A percentile compares a stretch with the other conserved stretches of the same genome.
phyloP scores from a whole-genome alignment of 1,140 invertebrate genomes.

The Spodoptera litura region DNA sequence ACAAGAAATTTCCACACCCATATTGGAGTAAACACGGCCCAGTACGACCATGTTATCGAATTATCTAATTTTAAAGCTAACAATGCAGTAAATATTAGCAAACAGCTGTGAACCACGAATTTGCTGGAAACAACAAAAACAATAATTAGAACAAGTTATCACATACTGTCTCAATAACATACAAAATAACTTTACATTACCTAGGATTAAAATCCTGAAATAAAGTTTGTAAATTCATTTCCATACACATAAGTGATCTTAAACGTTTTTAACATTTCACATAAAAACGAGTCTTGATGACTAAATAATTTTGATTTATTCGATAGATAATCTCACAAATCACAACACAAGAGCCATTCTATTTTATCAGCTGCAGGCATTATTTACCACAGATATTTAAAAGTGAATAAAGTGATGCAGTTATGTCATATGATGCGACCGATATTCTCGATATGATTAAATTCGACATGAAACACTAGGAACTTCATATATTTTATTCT shows the following conservation, averaged over 20 bases:
- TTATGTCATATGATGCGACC: background rate
- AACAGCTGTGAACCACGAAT: constrained; percentile 97
- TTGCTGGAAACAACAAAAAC: constrained; percentile 90
- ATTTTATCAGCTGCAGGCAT: constrained; percentile 21
- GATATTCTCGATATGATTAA: background rate
- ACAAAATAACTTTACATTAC: constrained; percentile 83
- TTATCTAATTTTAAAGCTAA: constrained; percentile 96
- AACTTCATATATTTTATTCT: too few relatives aligned
- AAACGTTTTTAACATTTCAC: constrained; percentile 64
- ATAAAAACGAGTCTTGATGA: constrained; percentile 33
- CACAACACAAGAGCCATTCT: constrained; percentile 40
- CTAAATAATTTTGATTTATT: constrained; percentile 12
- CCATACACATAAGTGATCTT: constrained; percentile 74
- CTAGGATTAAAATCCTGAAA: constrained; percentile 97
- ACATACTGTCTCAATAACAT: constrained; percentile 42
- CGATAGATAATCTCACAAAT: constrained; percentile 32
- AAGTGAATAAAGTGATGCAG: too few relatives aligned
- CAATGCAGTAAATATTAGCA: constrained; percentile 95
- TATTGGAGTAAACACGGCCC: constrained; percentile 97
- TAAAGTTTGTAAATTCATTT: constrained; percentile 95
- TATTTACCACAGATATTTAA: background rate
- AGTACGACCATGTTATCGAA: constrained; percentile 95
- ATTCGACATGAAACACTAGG: too few relatives aligned
- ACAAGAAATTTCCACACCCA: constrained; percentile 99
- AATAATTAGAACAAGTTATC: constrained; percentile 50